phyloP scores from a whole-genome alignment of 2,888 invertebrate species.

The Drosophila koepferae region DNA sequence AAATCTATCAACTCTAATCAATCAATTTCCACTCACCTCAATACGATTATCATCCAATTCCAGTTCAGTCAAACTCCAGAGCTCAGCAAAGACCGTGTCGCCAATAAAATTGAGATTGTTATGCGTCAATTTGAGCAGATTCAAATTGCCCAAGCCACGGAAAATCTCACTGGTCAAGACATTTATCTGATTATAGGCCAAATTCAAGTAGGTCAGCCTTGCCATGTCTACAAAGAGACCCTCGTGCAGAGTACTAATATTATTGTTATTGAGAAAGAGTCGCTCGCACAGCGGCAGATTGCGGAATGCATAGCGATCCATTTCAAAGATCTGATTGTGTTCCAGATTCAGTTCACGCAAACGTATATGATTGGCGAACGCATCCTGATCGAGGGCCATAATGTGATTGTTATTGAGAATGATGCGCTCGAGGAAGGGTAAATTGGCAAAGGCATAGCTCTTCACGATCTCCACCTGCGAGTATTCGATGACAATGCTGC shows the following conservation, averaged over 20 bases:
- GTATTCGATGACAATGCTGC: conserved; percentile 90
- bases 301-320: conserved; percentile 90
- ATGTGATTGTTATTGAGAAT: conserved; percentile 90
- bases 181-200: conserved; percentile 91
- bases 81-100: conserved; percentile 91
- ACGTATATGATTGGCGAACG: conserved; percentile 90
- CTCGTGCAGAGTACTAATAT: conserved; percentile 93
- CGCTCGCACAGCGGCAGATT: conserved; percentile 90
- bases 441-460: conserved; percentile 90
- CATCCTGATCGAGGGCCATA: conserved; percentile 88
- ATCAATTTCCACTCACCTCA: conserved; percentile 84
- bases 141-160: conserved; percentile 90
- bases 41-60: conserved; percentile 90
- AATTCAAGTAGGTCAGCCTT: conserved; percentile 91
- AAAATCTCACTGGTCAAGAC: conserved; percentile 92
- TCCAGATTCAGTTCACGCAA: conserved; percentile 90
- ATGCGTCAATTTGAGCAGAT: conserved; percentile 90
- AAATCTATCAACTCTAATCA: neutral
- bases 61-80: conserved; percentile 90
- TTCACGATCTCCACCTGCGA: conserved; percentile 90
- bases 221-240: conserved; percentile 91
- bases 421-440: conserved; percentile 89
- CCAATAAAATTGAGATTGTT: conserved; percentile 92
- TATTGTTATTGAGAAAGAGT: conserved; percentile 93
- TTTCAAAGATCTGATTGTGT: conserved; percentile 91